phyloP scores from a whole-genome alignment of 2,113 vertebrate species.

The Channa argus region DNA sequence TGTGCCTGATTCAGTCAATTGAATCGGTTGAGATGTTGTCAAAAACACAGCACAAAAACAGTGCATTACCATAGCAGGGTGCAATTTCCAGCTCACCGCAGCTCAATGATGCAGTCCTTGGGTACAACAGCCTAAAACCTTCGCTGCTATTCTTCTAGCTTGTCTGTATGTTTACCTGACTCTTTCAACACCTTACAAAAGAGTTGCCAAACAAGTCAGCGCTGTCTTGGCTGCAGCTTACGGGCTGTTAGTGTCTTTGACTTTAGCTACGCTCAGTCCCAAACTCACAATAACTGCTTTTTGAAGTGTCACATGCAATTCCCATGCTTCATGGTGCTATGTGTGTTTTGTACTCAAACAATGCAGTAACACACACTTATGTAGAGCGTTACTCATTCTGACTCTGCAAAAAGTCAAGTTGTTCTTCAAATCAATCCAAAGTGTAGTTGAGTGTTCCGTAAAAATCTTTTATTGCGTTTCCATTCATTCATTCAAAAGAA shows the following conservation, averaged over 20 bases:
- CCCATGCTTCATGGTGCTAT: neutral
- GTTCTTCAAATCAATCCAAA: slow-evolving; percentile 35
- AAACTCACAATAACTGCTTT: neutral
- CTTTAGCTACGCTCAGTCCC: too few species aligned
- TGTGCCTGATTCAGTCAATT: slow-evolving; percentile 9
- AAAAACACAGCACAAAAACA: slow-evolving; percentile 30
- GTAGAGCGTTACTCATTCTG: slow-evolving; percentile 27
- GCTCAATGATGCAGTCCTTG: slow-evolving; percentile 22
- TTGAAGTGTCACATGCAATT: neutral
- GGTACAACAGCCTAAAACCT: slow-evolving; percentile 12
- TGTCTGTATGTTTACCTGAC: slow-evolving; percentile 19
- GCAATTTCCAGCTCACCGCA: slow-evolving; percentile 47
- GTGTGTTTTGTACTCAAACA: slow-evolving; percentile 7
- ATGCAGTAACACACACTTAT: neutral
- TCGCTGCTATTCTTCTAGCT: neutral
- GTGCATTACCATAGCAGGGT: slow-evolving; percentile 12
- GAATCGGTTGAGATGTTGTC: slow-evolving; percentile 21
- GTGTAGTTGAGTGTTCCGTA: neutral
- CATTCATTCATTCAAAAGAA: slow-evolving; percentile 12
- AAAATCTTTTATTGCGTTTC: neutral
- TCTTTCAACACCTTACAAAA: slow-evolving; percentile 2
- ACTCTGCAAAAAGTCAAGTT: slow-evolving; percentile 52
- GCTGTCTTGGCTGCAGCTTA: neutral
- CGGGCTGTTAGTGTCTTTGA: too few species aligned
- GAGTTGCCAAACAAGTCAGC: neutral